Conservation (phyloP, 2,888 invertebrate species). For the Sinelater perroti region DNA sequence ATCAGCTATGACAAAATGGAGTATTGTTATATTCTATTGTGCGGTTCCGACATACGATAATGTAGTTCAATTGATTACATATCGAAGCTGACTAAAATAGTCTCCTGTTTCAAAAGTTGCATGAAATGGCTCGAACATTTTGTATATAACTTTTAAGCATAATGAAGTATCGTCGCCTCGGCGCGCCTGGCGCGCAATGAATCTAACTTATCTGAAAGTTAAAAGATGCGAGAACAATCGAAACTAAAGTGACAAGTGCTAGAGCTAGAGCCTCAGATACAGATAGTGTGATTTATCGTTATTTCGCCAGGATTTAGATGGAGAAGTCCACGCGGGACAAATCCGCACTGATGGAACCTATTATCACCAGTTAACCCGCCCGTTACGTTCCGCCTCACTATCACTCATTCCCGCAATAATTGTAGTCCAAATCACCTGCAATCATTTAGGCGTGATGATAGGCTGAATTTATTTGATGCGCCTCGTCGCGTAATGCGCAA, state of each 20-base stretch:
- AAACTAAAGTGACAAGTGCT: slow-evolving; percentile 54
- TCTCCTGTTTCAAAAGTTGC: no score
- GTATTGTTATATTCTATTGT: no score
- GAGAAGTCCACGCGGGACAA: slow-evolving; percentile 52
- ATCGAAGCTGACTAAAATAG: no score
- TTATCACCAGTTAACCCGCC: slow-evolving; percentile 53
- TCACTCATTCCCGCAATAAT: slow-evolving; percentile 41
- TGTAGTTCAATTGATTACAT: no score
- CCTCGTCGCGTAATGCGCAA: not conserved
- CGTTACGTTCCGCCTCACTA: slow-evolving; percentile 30
- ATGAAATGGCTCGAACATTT: no score
- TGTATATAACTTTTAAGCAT: no score
- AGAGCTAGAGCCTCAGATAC: slow-evolving; percentile 52
- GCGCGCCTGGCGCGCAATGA: slow-evolving; percentile 45
- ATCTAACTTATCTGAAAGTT: slow-evolving; percentile 56
- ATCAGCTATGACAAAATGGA: no score
- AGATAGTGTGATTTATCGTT: slow-evolving; percentile 59
- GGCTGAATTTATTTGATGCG: no score
- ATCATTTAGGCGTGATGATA: slow-evolving; percentile 38
- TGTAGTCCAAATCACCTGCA: slow-evolving; percentile 36
- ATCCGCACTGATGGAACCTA: slow-evolving; percentile 56
- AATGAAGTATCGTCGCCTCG: slow-evolving; percentile 17
- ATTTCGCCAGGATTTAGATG: slow-evolving; percentile 58
- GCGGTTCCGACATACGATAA: no score
- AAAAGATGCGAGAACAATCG: slow-evolving; percentile 57